These are phyloP conservation scores for Caenorhabditis afra DNA, from an alignment of 2,888 invertebrate species.

Conservation along the genomic window DNA sequence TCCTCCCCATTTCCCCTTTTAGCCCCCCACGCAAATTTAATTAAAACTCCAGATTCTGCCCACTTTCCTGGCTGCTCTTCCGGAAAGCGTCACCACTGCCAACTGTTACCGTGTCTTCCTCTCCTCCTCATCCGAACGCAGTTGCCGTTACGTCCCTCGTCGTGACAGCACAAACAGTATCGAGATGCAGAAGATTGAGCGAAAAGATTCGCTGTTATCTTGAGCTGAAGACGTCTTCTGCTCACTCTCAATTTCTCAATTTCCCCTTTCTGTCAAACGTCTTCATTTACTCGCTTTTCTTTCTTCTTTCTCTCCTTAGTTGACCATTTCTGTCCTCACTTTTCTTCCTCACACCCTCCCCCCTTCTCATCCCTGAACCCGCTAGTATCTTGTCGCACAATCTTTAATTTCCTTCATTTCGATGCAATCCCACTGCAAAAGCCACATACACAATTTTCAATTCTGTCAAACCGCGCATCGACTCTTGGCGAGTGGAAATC, in stretches of 20 bases:
- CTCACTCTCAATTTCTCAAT: too few species aligned
- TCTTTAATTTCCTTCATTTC: constrained; percentile 54
- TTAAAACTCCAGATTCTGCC: constrained; percentile 71
- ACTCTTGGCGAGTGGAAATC: constrained; percentile 51
- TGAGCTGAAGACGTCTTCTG: constrained; percentile 2
- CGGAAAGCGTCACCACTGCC: constrained; percentile 72
- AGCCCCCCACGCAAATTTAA: constrained; percentile 37
- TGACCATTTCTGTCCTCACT: constrained; percentile 8
- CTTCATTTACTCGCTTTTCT: constrained; percentile 12
- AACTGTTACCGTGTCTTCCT: constrained; percentile 76
- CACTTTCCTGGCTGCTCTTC: constrained; percentile 74
- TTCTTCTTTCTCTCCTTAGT: not conserved
- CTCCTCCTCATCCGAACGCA: constrained; percentile 73
- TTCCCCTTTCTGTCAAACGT: too few species aligned
- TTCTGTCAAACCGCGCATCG: constrained; percentile 27
- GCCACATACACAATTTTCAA: constrained; percentile 32
- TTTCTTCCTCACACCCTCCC: too few species aligned
- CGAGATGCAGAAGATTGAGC: constrained; percentile 52
- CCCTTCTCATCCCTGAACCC: constrained; percentile 5
- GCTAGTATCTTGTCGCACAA: constrained; percentile 53
- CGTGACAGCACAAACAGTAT: constrained; percentile 55
- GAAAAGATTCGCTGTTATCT: constrained; percentile 37
- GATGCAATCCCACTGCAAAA: constrained; percentile 26
- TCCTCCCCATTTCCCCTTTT: constrained; percentile 9
- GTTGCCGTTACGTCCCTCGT: constrained; percentile 70